phyloP scores from a whole-genome alignment of 2,797 vertebrate genomes.

The Peromyscus nudipes region DNA sequence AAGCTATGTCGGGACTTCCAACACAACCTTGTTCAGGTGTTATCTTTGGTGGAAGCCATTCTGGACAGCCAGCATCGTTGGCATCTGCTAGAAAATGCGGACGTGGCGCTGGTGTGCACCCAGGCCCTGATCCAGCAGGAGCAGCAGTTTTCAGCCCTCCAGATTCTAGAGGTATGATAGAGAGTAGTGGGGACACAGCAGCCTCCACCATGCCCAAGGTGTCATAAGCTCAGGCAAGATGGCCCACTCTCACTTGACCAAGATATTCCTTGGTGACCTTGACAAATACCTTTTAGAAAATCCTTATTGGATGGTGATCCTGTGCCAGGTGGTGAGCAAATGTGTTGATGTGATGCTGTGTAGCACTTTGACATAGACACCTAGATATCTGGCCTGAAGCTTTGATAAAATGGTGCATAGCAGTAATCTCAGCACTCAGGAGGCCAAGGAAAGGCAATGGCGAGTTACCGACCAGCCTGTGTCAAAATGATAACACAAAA shows the following conservation, averaged over 20 bases:
- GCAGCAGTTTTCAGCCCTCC: slow-evolving; percentile 78
- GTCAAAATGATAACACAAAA: not conserved
- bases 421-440: not conserved
- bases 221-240: too few relatives aligned
- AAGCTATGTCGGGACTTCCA: slow-evolving; percentile 78
- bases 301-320: too few relatives aligned
- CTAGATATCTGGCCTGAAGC: not conserved
- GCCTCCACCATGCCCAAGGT: not conserved
- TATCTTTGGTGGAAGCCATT: slow-evolving; percentile 77
- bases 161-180: slow-evolving; percentile 85
- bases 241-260: too few relatives aligned
- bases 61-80: slow-evolving; percentile 73
- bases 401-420: too few relatives aligned
- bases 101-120: slow-evolving; percentile 77
- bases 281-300: too few relatives aligned
- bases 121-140: slow-evolving; percentile 24
- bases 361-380: not conserved
- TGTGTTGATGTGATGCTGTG: too few relatives aligned
- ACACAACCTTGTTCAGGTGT: not conserved
- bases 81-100: slow-evolving; percentile 82
- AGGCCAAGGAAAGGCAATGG: too few relatives aligned
- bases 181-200: not conserved
- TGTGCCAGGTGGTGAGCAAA: too few relatives aligned
- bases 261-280: too few relatives aligned
- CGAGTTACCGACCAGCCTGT: not conserved